Base-by-base conservation (phyloP, 2,888 invertebrate species). In the Acanthoscelides obtectus region DNA sequence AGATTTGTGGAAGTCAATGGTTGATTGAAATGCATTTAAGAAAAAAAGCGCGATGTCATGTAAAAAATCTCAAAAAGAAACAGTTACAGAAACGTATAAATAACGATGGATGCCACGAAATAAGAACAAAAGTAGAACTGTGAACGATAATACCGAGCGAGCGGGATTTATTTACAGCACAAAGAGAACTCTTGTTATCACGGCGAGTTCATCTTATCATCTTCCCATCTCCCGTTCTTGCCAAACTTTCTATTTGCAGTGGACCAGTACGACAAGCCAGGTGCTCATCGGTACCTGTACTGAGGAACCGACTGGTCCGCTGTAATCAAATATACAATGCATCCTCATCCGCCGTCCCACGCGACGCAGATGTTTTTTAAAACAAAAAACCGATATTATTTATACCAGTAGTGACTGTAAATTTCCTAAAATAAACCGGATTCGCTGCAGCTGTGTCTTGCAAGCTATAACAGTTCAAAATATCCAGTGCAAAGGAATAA, bases 221-320 rank as follows among this genome's bases (percentile, higher is more conserved):
- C 73, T 73, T 20, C 72, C 21, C 71, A 75, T 74, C 72, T 75
- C 72, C 73, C 75, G 73, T 76, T 81, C 81, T 82, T 83, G 84
- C 83, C 83, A 84, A 85, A 84, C 85, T 85, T 85, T 85, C 84
- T 84, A 83, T 83, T 81, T 72, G 75, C 78, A 79, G 76, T 74
- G 74, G 69, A 67, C 70, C 76, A 77, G 73, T 71, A 73, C 72
- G 75, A 74, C 70, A 69, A 69, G 70, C 74, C 72, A 72, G 74
- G 76, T 76, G 74, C 70, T 69, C 72, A 72, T 70, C 73, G 74
- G 72, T 74, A 72, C 72, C 74, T 70, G 70, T 68, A 72, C 66
- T 73, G 73, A 77, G 70, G 73, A 75, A 75, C 75, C 68, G 73
- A 73, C 72, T 78, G 80, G 78, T 66, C 79, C 74, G 78, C 82